phyloP scores from a whole-genome alignment of 2,888 invertebrate species.

The Acleris sparsana region DNA sequence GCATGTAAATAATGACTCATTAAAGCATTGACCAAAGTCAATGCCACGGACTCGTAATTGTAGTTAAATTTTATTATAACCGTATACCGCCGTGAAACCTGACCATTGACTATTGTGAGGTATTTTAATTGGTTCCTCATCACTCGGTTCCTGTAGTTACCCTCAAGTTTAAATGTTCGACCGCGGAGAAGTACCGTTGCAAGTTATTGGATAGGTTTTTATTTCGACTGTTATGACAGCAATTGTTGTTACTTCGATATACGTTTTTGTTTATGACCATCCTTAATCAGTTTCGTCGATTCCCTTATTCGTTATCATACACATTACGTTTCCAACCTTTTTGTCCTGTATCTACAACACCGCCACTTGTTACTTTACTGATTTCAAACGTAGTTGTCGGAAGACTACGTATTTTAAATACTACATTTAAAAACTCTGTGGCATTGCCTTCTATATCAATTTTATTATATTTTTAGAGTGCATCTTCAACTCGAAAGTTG shows the following conservation, averaged over 20 bases:
- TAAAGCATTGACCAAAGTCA: constrained; percentile 63
- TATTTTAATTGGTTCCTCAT: constrained; percentile 32
- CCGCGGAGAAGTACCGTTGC: constrained; percentile 14
- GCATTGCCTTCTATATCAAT: not conserved
- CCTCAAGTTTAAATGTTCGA: constrained; percentile 10
- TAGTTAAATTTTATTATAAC: constrained; percentile 28
- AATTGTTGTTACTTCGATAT: not conserved
- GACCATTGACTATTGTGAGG: constrained; percentile 27
- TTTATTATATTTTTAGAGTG: constrained; percentile 6
- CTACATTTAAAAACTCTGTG: not conserved
- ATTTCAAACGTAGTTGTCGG: too few relatives aligned
- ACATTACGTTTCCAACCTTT: not conserved
- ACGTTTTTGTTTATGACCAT: not conserved
- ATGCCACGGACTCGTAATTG: constrained; percentile 48
- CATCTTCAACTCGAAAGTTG: constrained; percentile 13
- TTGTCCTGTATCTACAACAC: not conserved
- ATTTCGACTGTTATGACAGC: constrained; percentile 4
- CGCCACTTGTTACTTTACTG: not conserved
- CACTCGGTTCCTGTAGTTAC: constrained; percentile 12
- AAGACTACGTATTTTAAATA: too few relatives aligned
- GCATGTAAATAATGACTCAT: constrained; percentile 54
- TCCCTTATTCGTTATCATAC: not conserved
- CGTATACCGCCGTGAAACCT: constrained; percentile 22
- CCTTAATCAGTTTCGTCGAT: not conserved
- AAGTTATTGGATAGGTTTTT: constrained; percentile 7